A percentile compares a stretch with the other conserved stretches of the same genome.
phyloP scores from a whole-genome alignment of 2,797 vertebrate species.

The Xenentodon cancila region DNA sequence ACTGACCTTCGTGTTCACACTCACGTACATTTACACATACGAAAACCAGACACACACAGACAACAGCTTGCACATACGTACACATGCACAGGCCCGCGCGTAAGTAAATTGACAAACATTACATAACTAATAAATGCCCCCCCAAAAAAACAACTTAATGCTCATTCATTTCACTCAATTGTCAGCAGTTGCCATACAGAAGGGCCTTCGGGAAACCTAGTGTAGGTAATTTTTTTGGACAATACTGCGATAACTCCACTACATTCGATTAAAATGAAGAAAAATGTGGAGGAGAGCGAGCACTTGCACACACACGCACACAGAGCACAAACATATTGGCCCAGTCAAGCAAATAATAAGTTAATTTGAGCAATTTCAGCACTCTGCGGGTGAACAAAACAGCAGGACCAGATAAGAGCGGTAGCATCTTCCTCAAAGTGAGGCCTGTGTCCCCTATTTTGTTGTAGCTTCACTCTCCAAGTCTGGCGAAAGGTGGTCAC shows the following conservation, averaged over 20 bases:
- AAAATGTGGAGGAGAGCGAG: constrained; percentile 49
- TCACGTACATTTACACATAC: constrained; percentile 25
- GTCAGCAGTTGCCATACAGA: constrained; percentile 42
- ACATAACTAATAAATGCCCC: constrained; percentile 26
- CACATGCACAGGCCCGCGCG: constrained; percentile 15
- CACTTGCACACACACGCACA: constrained; percentile 69
- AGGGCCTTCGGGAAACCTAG: constrained; percentile 53
- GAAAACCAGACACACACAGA: constrained; percentile 8
- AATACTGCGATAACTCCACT: constrained; percentile 73
- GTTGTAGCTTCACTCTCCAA: constrained; percentile 56
- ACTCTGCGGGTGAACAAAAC: constrained; percentile 83
- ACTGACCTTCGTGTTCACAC: constrained; percentile 70
- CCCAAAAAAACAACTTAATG: constrained; percentile 14
- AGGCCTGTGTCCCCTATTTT: constrained; percentile 47
- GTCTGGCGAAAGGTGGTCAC: constrained; percentile 29
- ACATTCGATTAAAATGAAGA: constrained; percentile 79
- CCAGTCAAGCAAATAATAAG: constrained; percentile 90
- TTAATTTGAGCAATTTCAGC: constrained; percentile 88
- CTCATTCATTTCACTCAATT: constrained; percentile 10
- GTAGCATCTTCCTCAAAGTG: constrained; percentile 75
- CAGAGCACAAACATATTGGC: constrained; percentile 86
- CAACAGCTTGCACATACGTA: constrained; percentile 4
- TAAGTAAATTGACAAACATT: constrained; percentile 29
- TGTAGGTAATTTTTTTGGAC: constrained; percentile 72
- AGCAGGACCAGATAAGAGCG: constrained; percentile 76